A percentile compares a stretch with the other conserved stretches of the same genome.
Conservation (phyloP, 2,113 vertebrate species). For the Cathartes aura region DNA sequence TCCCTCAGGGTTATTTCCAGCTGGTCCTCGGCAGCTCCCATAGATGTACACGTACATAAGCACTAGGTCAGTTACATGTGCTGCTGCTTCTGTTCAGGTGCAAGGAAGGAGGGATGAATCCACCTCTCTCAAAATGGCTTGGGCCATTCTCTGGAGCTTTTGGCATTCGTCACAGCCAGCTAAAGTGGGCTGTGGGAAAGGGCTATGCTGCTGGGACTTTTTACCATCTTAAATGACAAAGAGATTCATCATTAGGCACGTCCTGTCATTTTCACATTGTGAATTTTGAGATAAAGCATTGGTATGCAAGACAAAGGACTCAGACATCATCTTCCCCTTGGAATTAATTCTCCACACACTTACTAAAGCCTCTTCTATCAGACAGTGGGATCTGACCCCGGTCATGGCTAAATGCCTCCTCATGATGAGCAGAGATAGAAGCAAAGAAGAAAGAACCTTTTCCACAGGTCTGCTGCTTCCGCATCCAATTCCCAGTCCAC, state of each 20-base stretch:
- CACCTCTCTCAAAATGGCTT: not conserved
- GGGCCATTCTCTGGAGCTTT: not conserved
- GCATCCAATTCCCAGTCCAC: not conserved
- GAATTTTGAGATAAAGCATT: not conserved
- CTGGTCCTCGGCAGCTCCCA: not conserved
- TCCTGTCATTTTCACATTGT: not conserved
- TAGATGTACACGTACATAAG: not conserved
- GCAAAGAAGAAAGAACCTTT: not conserved
- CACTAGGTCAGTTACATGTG: not conserved
- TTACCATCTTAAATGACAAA: not conserved
- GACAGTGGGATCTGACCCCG: not conserved
- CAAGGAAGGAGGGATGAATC: not conserved
- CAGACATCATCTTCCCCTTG: not conserved
- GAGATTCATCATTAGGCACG: not conserved
- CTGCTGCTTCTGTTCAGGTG: not conserved
- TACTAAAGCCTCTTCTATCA: not conserved
- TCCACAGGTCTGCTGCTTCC: slow-evolving; percentile 8
- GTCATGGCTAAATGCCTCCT: not conserved
- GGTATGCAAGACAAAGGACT: not conserved
- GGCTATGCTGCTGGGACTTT: not conserved
- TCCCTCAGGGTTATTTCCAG: not conserved
- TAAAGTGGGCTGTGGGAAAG: not conserved
- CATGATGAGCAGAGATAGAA: not conserved
- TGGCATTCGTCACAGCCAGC: not conserved
- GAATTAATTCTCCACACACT: not conserved